These are phyloP conservation scores for Cyrtorhinus lividipennis DNA, from an alignment of 1,140 invertebrate genomes.

Conservation along the genomic window DNA sequence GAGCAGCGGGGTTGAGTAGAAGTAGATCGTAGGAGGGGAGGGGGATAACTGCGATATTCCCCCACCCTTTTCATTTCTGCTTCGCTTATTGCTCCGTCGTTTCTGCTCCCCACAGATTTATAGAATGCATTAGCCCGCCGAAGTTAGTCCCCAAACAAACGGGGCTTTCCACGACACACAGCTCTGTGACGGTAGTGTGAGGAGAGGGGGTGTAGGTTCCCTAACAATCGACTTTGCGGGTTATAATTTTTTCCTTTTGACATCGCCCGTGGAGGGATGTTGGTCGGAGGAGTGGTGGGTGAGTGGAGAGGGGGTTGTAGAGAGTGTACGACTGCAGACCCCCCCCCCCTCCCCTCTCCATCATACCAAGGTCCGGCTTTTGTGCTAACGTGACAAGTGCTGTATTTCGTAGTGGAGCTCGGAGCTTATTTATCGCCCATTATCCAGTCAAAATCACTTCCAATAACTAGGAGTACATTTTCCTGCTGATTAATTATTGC, in stretches of 20 bases:
- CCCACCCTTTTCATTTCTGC: background rate
- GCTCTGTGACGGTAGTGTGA: no score
- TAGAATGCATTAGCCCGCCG: background rate
- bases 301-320: no score
- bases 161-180: background rate
- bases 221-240: background rate
- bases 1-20: no score
- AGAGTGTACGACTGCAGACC: no score
- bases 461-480: background rate
- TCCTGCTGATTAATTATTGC: no score
- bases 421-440: background rate
- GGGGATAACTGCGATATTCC: background rate
- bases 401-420: background rate
- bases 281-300: no score
- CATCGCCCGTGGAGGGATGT: no score
- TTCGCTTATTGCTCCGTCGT: background rate
- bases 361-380: background rate
- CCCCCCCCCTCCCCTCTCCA: background rate
- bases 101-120: background rate
- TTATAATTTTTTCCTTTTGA: background rate
- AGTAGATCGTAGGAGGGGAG: no score
- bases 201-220: no score
- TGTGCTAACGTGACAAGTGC: background rate
- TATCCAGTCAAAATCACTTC: background rate
- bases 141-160: background rate